These are phyloP conservation scores for Drosophila kuntzei DNA, from an alignment of 2,888 invertebrate species.

Conservation along the genomic window DNA sequence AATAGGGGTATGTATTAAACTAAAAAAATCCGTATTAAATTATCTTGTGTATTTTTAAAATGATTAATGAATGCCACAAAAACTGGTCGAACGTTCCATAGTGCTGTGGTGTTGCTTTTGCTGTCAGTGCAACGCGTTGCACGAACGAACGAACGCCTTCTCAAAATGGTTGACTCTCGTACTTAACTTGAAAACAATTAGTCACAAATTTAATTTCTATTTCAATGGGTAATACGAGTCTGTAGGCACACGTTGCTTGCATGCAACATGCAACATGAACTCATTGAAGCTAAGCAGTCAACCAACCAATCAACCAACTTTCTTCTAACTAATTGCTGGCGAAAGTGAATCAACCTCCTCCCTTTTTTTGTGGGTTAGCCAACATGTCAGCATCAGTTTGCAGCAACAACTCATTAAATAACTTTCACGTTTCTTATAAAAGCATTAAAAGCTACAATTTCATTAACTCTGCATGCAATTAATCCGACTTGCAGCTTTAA, in stretches of 20 bases:
- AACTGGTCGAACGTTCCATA: too few relatives aligned
- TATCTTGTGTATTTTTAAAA: too few relatives aligned
- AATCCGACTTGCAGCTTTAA: conserved; percentile 2
- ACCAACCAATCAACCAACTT: conserved; percentile 48
- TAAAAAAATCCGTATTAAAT: too few relatives aligned
- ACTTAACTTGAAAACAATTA: conserved; percentile 72
- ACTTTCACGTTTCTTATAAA: neutral
- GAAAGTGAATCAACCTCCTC: conserved; percentile 52
- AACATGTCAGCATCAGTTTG: conserved; percentile 71
- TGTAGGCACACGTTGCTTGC: conserved; percentile 47
- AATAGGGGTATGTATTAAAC: too few relatives aligned
- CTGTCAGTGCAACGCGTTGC: conserved; percentile 47
- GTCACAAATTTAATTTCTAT: conserved; percentile 74
- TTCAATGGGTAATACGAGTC: conserved; percentile 35
- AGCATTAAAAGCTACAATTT: neutral
- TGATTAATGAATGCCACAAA: too few relatives aligned
- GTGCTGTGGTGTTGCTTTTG: conserved; percentile 46
- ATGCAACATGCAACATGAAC: conserved; percentile 62
- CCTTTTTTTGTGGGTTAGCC: conserved; percentile 49
- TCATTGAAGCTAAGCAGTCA: conserved; percentile 4
- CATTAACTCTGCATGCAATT: conserved; percentile 4
- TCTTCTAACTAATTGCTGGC: conserved; percentile 60
- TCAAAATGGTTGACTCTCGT: conserved; percentile 36
- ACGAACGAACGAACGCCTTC: conserved; percentile 66
- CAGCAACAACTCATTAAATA: conserved; percentile 26